Percentiles rank a stretch among this genome's conserved stretches.
These are phyloP conservation scores for Jaculus jaculus DNA, from an alignment of 2,113 vertebrate genomes.

Conservation along the genomic window DNA sequence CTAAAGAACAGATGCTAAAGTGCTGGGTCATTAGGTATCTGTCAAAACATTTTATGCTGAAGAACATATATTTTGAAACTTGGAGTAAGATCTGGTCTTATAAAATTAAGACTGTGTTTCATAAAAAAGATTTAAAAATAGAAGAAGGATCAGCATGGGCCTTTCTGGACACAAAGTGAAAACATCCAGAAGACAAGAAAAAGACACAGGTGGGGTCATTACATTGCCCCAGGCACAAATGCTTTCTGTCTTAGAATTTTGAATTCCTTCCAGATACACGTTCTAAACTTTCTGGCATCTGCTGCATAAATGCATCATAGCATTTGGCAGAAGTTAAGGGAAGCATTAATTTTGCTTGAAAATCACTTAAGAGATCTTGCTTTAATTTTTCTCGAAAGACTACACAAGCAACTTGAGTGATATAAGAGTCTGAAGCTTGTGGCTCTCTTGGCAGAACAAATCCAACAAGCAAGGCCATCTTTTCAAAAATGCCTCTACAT, in stretches of 20 bases:
- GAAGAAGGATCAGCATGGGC: conserved; percentile 58
- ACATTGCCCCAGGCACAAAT: conserved; percentile 81
- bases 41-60: conserved; percentile 74
- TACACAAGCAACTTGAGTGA: conserved; percentile 78
- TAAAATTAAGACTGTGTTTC: conserved; percentile 78
- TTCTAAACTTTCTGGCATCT: conserved; percentile 83
- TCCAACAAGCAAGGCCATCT: conserved; percentile 4
- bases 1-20: conserved; percentile 65
- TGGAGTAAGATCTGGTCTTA: conserved; percentile 72
- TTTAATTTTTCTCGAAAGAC: conserved; percentile 80
- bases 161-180: conserved; percentile 80
- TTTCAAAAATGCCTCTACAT: conserved; percentile 37
- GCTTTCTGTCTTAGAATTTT: conserved; percentile 80
- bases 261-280: conserved; percentile 81
- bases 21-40: conserved; percentile 66
- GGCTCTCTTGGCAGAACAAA: conserved; percentile 69
- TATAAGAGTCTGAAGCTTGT: conserved; percentile 67
- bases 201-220: conserved; percentile 83
- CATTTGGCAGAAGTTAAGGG: conserved; percentile 80
- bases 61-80: conserved; percentile 77
- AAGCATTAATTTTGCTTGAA: conserved; percentile 82
- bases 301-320: conserved; percentile 76
- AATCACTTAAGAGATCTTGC: conserved; percentile 78
- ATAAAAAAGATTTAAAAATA: conserved; percentile 81
- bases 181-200: conserved; percentile 78